These are phyloP conservation scores for Caenorhabditis angaria DNA, from an alignment of 2,888 invertebrate species.

Conservation along the genomic window DNA sequence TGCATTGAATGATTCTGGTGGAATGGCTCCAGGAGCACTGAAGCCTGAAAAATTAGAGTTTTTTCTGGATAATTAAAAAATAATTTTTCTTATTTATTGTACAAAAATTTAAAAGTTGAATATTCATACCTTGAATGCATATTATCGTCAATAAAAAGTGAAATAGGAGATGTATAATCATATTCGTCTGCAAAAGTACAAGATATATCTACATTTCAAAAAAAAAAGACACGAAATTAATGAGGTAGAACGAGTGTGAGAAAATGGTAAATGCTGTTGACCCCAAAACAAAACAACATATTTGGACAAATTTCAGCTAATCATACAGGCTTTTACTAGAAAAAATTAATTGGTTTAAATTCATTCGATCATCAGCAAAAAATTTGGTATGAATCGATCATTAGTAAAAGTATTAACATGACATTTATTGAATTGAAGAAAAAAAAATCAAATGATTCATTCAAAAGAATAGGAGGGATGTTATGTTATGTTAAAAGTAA, in stretches of 20 bases:
- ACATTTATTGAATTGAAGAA: not conserved
- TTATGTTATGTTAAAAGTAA: too few relatives aligned
- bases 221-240: not conserved
- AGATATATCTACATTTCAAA: not conserved
- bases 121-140: not conserved
- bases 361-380: not conserved
- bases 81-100: too few relatives aligned
- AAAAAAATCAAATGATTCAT: not conserved
- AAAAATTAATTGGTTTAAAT: conserved; percentile 2
- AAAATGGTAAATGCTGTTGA: not conserved
- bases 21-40: conserved; percentile 47
- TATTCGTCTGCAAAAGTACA: conserved; percentile 1
- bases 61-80: not conserved
- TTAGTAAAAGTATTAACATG: not conserved
- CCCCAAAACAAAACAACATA: not conserved
- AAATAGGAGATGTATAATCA: not conserved
- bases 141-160: not conserved
- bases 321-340: conserved; percentile 1
- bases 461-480: too few relatives aligned
- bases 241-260: not conserved
- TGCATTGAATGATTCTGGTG: conserved; percentile 46
- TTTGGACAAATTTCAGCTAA: not conserved
- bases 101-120: too few relatives aligned
- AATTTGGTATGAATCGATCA: not conserved
- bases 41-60: conserved; percentile 28